These are phyloP conservation scores for Cygnus olor DNA, from an alignment of 2,797 vertebrate species.

Conservation along the genomic window DNA sequence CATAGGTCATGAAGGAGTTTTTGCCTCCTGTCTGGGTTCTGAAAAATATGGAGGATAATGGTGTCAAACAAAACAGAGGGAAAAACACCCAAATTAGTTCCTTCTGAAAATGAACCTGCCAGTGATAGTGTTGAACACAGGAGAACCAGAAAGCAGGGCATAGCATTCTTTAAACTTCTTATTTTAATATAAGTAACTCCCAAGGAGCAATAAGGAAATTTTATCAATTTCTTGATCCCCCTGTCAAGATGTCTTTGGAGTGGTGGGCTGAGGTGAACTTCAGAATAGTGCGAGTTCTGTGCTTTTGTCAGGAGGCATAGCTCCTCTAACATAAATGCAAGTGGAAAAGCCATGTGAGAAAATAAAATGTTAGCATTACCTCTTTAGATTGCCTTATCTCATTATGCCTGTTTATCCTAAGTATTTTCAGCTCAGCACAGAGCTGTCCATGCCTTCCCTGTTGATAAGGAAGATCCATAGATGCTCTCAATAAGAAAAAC, in stretches of 20 bases:
- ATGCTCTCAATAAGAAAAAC: not conserved
- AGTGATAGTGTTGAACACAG: not conserved
- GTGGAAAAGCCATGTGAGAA: not conserved
- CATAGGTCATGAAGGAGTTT: conserved; percentile 82
- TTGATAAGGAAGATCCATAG: not conserved
- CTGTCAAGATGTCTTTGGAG: not conserved
- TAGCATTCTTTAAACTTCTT: not conserved
- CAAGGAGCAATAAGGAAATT: not conserved
- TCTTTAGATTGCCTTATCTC: not conserved
- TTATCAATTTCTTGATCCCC: not conserved
- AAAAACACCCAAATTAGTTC: not conserved
- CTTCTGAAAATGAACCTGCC: not conserved
- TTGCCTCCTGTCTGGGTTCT: conserved; percentile 75
- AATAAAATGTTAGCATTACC: not conserved
- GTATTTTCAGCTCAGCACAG: not conserved
- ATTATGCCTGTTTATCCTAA: not conserved
- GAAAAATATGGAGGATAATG: not conserved
- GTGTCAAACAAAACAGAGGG: not conserved
- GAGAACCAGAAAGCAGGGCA: not conserved
- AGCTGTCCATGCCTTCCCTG: not conserved
- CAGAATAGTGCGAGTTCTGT: not conserved
- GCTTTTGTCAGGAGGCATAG: not conserved
- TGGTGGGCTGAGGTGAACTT: not conserved
- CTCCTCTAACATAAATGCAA: not conserved
- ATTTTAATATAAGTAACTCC: not conserved